Conservation (phyloP, 2,797 vertebrate species). For the Chelonia mydas region DNA sequence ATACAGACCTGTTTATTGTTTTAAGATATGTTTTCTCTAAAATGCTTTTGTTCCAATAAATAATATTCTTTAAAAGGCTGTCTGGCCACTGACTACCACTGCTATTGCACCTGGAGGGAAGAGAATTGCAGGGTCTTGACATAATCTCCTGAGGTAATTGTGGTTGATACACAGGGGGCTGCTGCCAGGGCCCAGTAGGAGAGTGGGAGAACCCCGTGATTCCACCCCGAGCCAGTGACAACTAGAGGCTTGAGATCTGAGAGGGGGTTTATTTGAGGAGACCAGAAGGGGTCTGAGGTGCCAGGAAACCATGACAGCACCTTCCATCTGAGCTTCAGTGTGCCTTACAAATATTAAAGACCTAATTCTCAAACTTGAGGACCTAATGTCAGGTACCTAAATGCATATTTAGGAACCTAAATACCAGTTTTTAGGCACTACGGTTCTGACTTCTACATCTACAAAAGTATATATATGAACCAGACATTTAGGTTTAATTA, state of each 20-base stretch:
- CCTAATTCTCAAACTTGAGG: background rate
- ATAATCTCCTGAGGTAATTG: background rate
- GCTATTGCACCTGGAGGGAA: background rate
- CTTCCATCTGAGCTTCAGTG: background rate
- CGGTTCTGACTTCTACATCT: constrained; percentile 1
- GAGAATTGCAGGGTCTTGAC: background rate
- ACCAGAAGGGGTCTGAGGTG: background rate
- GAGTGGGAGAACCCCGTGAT: background rate
- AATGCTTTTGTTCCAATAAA: background rate
- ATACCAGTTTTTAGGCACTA: background rate
- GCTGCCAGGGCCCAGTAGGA: background rate
- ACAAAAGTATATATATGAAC: background rate
- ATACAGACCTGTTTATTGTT: background rate
- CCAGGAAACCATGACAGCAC: background rate
- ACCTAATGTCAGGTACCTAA: background rate
- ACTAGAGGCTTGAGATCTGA: background rate
- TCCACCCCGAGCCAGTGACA: background rate
- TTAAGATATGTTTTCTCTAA: background rate
- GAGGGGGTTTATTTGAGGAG: background rate
- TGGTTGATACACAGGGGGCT: background rate
- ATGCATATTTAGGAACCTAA: background rate
- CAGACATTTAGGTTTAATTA: background rate
- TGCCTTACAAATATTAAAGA: background rate
- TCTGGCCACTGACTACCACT: background rate
- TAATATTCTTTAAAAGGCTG: background rate